phyloP scores from a whole-genome alignment of 2,888 invertebrate species.

The Leucozona laternaria region DNA sequence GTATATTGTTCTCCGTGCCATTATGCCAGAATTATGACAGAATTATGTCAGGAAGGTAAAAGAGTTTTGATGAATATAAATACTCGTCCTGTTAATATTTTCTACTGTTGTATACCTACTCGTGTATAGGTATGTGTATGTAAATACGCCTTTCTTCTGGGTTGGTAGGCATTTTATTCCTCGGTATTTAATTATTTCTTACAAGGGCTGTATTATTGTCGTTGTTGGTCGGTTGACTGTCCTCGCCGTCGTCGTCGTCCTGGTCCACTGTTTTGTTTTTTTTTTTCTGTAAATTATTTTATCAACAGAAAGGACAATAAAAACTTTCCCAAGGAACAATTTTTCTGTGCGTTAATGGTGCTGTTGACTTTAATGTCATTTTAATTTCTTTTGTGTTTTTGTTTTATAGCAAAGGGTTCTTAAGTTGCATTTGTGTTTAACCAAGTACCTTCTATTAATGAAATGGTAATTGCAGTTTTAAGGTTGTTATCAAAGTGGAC shows the following conservation, averaged over 20 bases:
- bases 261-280: neutral
- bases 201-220: neutral
- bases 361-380: constrained; percentile 73
- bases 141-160: constrained; percentile 45
- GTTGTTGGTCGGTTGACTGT: neutral
- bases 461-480: constrained; percentile 71
- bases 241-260: neutral
- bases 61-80: constrained; percentile 34
- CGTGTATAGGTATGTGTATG: neutral
- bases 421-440: constrained; percentile 53
- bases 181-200: constrained; percentile 33
- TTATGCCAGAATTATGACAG: no score
- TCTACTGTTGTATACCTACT: neutral
- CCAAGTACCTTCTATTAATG: constrained; percentile 65
- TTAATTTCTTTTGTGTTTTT: constrained; percentile 68
- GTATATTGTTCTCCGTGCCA: constrained; percentile 30
- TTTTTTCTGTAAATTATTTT: neutral
- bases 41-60: constrained; percentile 42
- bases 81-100: neutral
- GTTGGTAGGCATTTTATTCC: constrained; percentile 12
- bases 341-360: constrained; percentile 63
- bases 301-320: constrained; percentile 51
- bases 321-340: constrained; percentile 50
- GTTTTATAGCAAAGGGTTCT: constrained; percentile 54
- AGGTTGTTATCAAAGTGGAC: constrained; percentile 63